Conservation (phyloP, 2,888 invertebrate species). For the Epicampocera succincta region DNA sequence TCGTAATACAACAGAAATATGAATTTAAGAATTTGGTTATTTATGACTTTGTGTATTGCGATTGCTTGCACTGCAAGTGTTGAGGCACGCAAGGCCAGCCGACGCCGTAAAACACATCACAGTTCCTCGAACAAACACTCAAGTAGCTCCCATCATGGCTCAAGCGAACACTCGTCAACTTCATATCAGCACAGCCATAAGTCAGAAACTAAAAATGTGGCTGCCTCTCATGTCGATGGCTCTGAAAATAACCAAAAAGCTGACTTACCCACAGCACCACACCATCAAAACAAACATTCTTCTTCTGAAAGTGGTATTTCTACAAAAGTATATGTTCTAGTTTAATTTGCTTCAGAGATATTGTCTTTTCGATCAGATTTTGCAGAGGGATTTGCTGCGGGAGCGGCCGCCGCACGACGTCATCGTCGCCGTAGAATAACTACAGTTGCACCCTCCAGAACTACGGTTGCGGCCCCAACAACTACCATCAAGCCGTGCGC, state of each 20-base stretch:
- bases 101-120: background rate
- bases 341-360: background rate
- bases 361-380: background rate
- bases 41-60: background rate
- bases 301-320: constrained; percentile 13
- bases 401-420: background rate
- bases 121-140: background rate
- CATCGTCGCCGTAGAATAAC: background rate
- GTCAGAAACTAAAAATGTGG: background rate
- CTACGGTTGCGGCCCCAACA: background rate
- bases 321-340: background rate
- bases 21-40: constrained; percentile 1
- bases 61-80: background rate
- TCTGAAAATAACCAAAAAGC: background rate
- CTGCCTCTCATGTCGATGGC: background rate
- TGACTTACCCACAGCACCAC: background rate
- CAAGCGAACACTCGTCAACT: background rate
- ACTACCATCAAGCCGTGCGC: no score
- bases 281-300: background rate
- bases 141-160: background rate
- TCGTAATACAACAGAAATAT: background rate
- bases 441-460: background rate
- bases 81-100: constrained; percentile 7
- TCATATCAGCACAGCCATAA: background rate
- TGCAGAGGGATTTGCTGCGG: background rate